phyloP scores from a whole-genome alignment of 1,140 invertebrate genomes.

The Lutraria rhynchaena region DNA sequence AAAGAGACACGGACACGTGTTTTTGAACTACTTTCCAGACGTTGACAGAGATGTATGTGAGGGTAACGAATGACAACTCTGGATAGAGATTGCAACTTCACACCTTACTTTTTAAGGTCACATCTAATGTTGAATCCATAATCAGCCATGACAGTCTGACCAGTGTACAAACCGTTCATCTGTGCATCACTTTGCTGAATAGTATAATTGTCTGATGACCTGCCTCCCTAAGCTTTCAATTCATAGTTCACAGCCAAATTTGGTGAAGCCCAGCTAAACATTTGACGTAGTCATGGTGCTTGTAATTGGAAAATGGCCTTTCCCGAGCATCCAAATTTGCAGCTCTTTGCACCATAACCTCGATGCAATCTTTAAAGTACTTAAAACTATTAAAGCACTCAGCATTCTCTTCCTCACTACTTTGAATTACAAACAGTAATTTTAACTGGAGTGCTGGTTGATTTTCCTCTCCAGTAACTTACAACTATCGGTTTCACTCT shows the following conservation, averaged over 20 bases:
- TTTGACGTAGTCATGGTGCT: not conserved
- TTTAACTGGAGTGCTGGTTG: too few relatives aligned
- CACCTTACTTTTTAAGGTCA: conserved; percentile 3
- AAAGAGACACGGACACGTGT: too few relatives aligned
- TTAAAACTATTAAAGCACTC: not conserved
- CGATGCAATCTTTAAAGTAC: not conserved
- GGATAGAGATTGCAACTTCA: too few relatives aligned
- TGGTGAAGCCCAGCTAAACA: not conserved
- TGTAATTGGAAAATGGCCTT: not conserved
- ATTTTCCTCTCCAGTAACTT: too few relatives aligned
- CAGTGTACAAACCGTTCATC: not conserved
- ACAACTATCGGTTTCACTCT: too few relatives aligned
- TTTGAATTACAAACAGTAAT: not conserved
- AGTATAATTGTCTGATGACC: not conserved
- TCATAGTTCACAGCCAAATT: conserved; percentile 6
- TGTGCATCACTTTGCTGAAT: not conserved
- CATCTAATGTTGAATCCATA: not conserved
- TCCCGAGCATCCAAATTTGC: not conserved
- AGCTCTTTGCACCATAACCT: not conserved
- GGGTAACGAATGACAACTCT: too few relatives aligned
- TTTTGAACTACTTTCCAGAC: too few relatives aligned
- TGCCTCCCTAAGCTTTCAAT: not conserved
- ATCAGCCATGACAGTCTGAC: conserved; percentile 3
- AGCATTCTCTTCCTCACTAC: not conserved
- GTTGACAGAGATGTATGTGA: too few relatives aligned